Evolutionary conservation across 2,888 invertebrate species (phyloP).

Genomic region (Ariolimax columbianus): DNA sequence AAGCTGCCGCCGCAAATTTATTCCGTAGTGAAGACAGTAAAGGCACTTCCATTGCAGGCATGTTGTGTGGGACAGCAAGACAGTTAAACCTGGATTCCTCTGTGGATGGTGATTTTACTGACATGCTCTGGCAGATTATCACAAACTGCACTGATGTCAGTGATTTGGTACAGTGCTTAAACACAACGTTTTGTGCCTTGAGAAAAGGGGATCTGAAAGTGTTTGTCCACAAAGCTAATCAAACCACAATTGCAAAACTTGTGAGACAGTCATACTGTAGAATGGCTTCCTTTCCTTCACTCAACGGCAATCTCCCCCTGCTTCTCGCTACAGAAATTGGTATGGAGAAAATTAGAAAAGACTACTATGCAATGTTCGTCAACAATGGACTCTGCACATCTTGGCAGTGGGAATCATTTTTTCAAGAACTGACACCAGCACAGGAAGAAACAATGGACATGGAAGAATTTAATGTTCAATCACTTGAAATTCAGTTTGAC

Average conservation of each 20-base stretch:
- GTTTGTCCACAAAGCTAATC: constrained; percentile 69
- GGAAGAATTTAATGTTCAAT: constrained; percentile 26
- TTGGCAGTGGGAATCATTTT: constrained; percentile 36
- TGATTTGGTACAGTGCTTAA: constrained; percentile 63
- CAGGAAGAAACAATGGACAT: constrained; percentile 31
- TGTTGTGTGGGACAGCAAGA: constrained; percentile 34
- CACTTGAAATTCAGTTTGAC: neutral
- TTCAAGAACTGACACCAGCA: neutral
- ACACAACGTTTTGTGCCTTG: constrained; percentile 61
- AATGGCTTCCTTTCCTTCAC: constrained; percentile 61
- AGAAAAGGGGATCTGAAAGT: constrained; percentile 67
- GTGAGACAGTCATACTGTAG: constrained; percentile 70
- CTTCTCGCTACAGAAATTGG: constrained; percentile 72
- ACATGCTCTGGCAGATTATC: constrained; percentile 26
- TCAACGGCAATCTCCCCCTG: constrained; percentile 65
- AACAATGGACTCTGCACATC: constrained; percentile 65
- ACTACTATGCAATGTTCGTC: constrained; percentile 67
- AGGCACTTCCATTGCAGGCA: constrained; percentile 9
- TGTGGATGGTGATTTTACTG: constrained; percentile 26
- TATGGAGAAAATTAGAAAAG: constrained; percentile 68
- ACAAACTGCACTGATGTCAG: constrained; percentile 23
- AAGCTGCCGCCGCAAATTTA: neutral
- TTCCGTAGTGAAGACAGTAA: neutral
- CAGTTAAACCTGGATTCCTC: constrained; percentile 15
- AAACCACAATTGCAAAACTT: constrained; percentile 69